Percentiles rank a stretch among this genome's conserved stretches.
These are phyloP conservation scores for Ophiothrix spiculata DNA, from an alignment of 35 echinoderm and acorn worm genomes.

Conservation along the genomic window DNA sequence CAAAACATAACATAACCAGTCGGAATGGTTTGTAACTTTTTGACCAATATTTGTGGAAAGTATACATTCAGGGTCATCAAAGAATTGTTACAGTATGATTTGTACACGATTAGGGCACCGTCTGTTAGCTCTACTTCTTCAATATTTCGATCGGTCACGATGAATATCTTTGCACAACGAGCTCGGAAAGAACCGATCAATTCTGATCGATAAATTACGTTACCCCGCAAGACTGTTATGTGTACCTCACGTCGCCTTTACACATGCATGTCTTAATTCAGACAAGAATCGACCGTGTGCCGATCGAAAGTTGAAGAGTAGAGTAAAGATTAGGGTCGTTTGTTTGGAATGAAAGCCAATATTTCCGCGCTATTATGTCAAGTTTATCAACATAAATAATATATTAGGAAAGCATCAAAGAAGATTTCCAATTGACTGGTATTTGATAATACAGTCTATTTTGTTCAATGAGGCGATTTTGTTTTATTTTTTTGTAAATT, in stretches of 20 bases:
- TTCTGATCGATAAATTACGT: neutral
- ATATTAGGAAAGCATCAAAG: too few species aligned
- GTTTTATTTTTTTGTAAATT: too few species aligned
- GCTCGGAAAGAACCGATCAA: neutral
- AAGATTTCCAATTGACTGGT: too few species aligned
- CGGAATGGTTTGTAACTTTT: too few species aligned
- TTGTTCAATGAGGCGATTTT: too few species aligned
- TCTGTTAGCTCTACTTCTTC: neutral
- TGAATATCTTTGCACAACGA: neutral
- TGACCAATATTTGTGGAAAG: neutral
- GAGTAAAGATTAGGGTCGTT: too few species aligned
- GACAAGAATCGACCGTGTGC: neutral
- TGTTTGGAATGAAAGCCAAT: too few species aligned
- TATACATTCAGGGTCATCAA: neutral
- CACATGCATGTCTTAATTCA: neutral
- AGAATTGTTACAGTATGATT: neutral
- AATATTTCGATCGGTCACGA: neutral
- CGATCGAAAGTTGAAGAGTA: neutral
- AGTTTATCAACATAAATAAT: too few species aligned
- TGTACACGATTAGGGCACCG: neutral
- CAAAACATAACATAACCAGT: too few species aligned
- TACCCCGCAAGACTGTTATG: neutral
- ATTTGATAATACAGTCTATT: too few species aligned
- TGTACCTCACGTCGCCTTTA: neutral
- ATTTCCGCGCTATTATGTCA: too few species aligned